Base-by-base conservation (phyloP, 1,140 invertebrate genomes). In the Tetranychus cinnabarinus region DNA sequence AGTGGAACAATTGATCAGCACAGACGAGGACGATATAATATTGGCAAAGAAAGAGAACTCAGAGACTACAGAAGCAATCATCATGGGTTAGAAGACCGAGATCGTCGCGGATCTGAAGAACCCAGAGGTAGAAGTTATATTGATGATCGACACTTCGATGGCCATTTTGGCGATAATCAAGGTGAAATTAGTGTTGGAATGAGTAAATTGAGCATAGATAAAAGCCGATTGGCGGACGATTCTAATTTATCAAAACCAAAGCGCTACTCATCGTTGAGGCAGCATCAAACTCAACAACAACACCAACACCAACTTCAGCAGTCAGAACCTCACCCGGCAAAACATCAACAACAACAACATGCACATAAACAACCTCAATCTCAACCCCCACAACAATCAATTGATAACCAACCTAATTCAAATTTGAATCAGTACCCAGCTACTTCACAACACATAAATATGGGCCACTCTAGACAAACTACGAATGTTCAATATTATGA, bases 191-290 rank as follows among this genome's bases (percentile, higher is more conserved):
- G 5, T 6, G 39, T 5, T 42, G 39, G 39, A 6, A 5, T 42
- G 39, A 42, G 10, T 42, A 42, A 42, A 42, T 42, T 42, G 1
- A 42, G 10, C 39, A 42, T 6, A 42, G 39, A 10, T 42, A 42
- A 42, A 5, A 42, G 10, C 10, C 39, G 39, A 42, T 42, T 42
- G 39, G 39, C 10, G 10, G 10, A 42, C 10, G 39, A 42, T 42
- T 42, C 39, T 42, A 42, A 42, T 42, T 42, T 42, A 42, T 42
- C 39, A 5, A 42, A 42, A 42, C 39, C 39, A 6, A 85, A 85
- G 68, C 74, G 82, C 7, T 85, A 85, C 69, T 85, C 83, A 2
- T 81, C 81, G 59, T 75, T 84, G 66, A 73, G 83, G 62, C 82
- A 83, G 68, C 50, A 52, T 31, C 50, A 52, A 52, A 23, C 39